Evolutionary conservation across 2,888 invertebrate genomes (phyloP), one percentile per base, ranked within the genome.

Genomic region (Metacarcinus magister): DNA sequence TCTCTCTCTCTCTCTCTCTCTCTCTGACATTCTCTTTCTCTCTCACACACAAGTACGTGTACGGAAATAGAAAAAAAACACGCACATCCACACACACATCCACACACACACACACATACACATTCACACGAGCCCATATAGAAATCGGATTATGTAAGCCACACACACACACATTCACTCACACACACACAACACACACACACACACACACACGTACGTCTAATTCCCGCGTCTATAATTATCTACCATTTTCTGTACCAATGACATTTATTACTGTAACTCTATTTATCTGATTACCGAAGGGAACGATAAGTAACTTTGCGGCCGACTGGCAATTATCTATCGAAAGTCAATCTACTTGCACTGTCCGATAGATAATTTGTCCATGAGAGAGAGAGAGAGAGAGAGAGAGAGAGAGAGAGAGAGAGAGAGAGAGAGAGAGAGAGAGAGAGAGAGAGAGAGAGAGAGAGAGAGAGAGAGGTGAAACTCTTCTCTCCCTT

Each of bases 1-100:
- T 90, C 43, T 43, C 90, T 43, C 90, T 43, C 90, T 90, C 90
- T 90, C 90, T 90, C 90, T 90, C 89, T 92, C 92, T 92, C 92
- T n/a, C n/a, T n/a, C n/a, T n/a, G n/a, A n/a, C n/a, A n/a, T n/a
- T 46, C 92, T 48, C 92, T 46, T 48, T 48, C 92, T 23, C 92
- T 16, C 87, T 19, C 87, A 28, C 39, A 89, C 89, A 89, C 39
- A 89, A 5, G 2, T 19, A 2, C 39, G 19, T 2, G 28, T n/a
- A n/a, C n/a, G 4, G 5, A 23, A 10, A 7, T n/a, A 23, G 10
- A 3, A 32, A 1, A 39, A 16, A 89, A 0, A 89, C 32, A 89
- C 39, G 39, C 89, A 89, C 89, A 89, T 39, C 32, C 89, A 89
- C 89, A 89, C 39, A 39, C 39, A 89, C 89, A 89, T 10, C 32